Conservation (phyloP, 1,140 invertebrate genomes). For the Hydropsyche tenuis region DNA sequence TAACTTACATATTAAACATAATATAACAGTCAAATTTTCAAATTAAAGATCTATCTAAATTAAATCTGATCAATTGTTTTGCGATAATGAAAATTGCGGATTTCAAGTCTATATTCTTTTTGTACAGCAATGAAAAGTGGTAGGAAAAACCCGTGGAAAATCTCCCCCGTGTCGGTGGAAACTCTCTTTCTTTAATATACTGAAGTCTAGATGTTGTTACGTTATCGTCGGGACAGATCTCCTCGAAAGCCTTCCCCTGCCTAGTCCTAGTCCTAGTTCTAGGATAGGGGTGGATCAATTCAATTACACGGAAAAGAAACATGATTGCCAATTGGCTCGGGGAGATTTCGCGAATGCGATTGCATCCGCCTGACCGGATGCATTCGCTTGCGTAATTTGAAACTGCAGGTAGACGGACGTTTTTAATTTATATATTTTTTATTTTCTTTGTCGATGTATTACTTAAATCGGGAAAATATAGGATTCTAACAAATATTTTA, state of each 20-base stretch:
- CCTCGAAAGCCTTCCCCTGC: constrained; percentile 25
- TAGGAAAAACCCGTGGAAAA: constrained; percentile 41
- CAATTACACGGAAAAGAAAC: constrained; percentile 49
- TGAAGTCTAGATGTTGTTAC: constrained; percentile 29
- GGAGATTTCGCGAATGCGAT: constrained; percentile 46
- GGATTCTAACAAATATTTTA: no score
- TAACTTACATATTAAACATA: no score
- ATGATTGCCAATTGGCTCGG: constrained; percentile 49
- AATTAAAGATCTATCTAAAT: no score
- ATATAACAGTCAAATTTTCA: no score
- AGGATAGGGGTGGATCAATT: constrained; percentile 43
- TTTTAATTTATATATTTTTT: no score
- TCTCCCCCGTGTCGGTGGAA: constrained; percentile 31
- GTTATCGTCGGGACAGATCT: constrained; percentile 34
- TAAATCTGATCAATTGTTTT: no score
- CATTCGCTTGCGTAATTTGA: constrained; percentile 38
- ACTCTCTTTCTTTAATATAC: constrained; percentile 46
- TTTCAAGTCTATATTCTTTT: no score
- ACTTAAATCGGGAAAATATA: no score
- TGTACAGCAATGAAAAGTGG: no score
- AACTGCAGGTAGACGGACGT: not conserved
- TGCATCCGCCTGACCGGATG: constrained; percentile 33
- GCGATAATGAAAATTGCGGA: no score
- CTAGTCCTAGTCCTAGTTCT: constrained; percentile 6
- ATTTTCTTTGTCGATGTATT: no score